phyloP scores from a whole-genome alignment of 2,113 vertebrate species.

The Ifrita kowaldi region DNA sequence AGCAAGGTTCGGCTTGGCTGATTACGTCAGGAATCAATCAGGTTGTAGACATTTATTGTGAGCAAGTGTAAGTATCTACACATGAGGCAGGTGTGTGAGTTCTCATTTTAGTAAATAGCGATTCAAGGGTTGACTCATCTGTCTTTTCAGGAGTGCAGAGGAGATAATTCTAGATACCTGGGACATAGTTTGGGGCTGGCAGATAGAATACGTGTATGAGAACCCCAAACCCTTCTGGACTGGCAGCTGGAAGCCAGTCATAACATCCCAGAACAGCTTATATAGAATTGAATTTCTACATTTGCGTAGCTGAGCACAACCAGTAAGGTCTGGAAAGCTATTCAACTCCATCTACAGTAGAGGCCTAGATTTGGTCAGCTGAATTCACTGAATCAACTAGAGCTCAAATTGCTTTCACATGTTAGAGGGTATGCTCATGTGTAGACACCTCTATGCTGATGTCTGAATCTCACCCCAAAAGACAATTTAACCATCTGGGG shows the following conservation, averaged over 20 bases:
- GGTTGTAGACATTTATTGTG: background rate
- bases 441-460: background rate
- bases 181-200: background rate
- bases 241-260: background rate
- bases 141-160: background rate
- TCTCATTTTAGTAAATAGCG: background rate
- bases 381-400: background rate
- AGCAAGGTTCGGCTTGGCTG: background rate
- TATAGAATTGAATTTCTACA: background rate
- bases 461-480: background rate
- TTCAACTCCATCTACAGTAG: background rate
- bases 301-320: background rate
- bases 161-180: background rate
- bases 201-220: background rate
- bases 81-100: background rate
- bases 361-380: background rate
- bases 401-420: background rate
- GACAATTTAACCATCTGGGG: background rate
- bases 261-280: background rate
- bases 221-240: background rate
- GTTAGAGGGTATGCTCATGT: background rate
- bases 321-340: background rate
- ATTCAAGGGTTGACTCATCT: background rate
- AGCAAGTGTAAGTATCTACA: background rate
- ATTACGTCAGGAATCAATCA: background rate